phyloP scores from a whole-genome alignment of 2,888 invertebrate genomes.

The Aleiodes testaceus region DNA sequence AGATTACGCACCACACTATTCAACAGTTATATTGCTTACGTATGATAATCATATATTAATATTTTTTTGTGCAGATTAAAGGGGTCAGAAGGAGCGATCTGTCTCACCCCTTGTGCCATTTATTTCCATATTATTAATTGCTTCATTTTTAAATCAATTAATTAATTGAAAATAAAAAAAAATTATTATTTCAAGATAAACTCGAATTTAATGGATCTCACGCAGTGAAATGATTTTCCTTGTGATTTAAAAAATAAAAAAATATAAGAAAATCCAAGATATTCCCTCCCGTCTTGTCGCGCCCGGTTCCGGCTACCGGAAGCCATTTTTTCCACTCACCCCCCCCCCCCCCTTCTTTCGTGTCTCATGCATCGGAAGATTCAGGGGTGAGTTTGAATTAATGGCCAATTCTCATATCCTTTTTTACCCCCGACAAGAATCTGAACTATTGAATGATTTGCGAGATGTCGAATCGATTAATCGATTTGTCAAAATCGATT shows the following conservation, averaged over 20 bases:
- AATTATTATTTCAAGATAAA: no score
- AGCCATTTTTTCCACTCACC: slow-evolving; percentile 54
- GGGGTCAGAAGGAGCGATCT: slow-evolving; percentile 2
- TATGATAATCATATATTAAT: slow-evolving; percentile 56
- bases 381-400: slow-evolving; percentile 60
- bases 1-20: slow-evolving; percentile 57
- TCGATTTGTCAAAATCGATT: no score
- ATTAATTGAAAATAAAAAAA: not conserved
- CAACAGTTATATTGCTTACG: slow-evolving; percentile 56
- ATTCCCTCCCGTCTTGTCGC: slow-evolving; percentile 54
- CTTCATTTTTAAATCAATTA: not conserved
- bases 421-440: not conserved
- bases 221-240: no score
- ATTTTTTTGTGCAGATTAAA: slow-evolving; percentile 12
- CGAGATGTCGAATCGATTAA: no score
- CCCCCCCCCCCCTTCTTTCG: slow-evolving; percentile 41
- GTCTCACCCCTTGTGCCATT: slow-evolving; percentile 14
- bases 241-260: no score
- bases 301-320: slow-evolving; percentile 69
- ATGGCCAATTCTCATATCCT: slow-evolving; percentile 9
- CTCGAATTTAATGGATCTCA: no score
- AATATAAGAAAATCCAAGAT: not conserved
- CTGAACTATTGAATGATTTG: no score
- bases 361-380: slow-evolving; percentile 58
- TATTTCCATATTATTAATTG: not conserved